Conservation (phyloP, 2,797 vertebrate genomes). For the Heliangelus exortis region DNA sequence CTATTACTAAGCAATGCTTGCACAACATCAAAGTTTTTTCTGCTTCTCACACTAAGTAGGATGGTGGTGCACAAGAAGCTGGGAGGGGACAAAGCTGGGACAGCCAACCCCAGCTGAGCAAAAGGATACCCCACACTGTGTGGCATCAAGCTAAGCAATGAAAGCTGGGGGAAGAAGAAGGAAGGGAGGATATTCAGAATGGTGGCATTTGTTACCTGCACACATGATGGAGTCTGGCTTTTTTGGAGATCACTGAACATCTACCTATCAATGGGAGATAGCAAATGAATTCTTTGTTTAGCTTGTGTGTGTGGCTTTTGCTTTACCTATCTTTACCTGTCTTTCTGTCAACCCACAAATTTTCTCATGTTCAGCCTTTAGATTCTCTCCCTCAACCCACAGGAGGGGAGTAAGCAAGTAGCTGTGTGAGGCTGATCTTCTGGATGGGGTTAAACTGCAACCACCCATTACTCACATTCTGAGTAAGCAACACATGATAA, state of each 20-base stretch:
- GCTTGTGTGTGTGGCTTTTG: background rate
- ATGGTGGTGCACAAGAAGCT: accelerated
- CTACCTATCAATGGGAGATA: background rate
- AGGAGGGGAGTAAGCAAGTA: accelerated
- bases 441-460: background rate
- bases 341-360: background rate
- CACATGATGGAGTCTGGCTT: background rate
- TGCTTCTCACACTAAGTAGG: background rate
- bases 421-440: too few species aligned
- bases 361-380: background rate
- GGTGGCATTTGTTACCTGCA: background rate
- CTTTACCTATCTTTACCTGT: background rate
- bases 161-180: background rate
- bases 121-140: background rate
- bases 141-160: background rate
- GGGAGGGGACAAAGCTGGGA: background rate
- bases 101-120: background rate
- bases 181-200: background rate
- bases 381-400: background rate
- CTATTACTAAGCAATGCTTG: background rate
- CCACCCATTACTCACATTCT: background rate
- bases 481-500: background rate
- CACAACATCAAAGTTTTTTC: background rate
- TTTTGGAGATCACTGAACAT: background rate
- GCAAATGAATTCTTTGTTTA: background rate